phyloP scores from a whole-genome alignment of 1,140 invertebrate genomes.

The Leptopilina clavipes region DNA sequence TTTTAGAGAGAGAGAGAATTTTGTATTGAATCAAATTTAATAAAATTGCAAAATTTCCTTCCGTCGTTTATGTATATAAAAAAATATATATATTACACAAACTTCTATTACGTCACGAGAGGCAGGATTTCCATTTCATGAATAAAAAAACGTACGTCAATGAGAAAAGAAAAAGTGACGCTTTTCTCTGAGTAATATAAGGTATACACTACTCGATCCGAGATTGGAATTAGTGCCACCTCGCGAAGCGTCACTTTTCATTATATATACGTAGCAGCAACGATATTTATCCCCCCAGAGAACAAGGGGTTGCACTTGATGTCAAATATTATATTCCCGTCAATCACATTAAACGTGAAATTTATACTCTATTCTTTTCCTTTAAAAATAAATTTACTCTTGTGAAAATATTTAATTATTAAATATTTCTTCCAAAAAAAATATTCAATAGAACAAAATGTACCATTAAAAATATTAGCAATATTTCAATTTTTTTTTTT shows the following conservation, averaged over 20 bases:
- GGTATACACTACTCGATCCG: background rate
- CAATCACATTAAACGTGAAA: background rate
- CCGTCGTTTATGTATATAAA: too few relatives aligned
- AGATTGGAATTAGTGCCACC: conserved; percentile 20
- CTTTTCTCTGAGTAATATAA: background rate
- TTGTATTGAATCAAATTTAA: background rate
- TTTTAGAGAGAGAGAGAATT: background rate
- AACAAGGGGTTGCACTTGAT: background rate
- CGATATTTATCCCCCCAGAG: conserved; percentile 6
- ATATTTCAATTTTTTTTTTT: too few relatives aligned
- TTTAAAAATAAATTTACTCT: too few relatives aligned
- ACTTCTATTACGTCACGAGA: background rate
- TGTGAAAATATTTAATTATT: too few relatives aligned
- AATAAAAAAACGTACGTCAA: conserved; percentile 13
- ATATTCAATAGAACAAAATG: too few relatives aligned
- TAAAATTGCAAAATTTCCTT: background rate
- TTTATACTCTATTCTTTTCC: background rate
- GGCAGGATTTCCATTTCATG: background rate
- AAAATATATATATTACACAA: background rate
- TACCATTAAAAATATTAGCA: too few relatives aligned
- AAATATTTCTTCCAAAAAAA: too few relatives aligned
- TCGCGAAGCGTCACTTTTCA: conserved; percentile 4
- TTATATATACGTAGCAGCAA: background rate
- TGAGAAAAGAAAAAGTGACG: background rate
- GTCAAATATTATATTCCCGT: background rate